Evolutionary conservation across 2,888 invertebrate genomes (phyloP), one percentile per base, ranked within the genome.

Genomic region (Perdita meconis): DNA sequence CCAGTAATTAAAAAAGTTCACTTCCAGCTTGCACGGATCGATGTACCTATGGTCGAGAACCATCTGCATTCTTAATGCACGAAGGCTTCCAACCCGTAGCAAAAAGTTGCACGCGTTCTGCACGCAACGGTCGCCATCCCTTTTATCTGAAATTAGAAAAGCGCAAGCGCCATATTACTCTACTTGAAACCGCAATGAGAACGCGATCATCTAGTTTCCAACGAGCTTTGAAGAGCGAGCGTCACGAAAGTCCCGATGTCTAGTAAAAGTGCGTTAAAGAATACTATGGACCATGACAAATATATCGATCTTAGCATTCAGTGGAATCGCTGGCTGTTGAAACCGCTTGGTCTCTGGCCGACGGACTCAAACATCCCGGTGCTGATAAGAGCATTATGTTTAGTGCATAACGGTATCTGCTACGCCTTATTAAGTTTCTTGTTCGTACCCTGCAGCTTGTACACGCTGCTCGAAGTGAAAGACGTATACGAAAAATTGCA

Each of bases 281-380:
- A 2, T 4, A n/a, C n/a, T n/a, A 57, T n/a, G n/a, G n/a, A n/a
- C n/a, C n/a, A 36, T 8, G 13, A 44, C 1, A 24, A 6, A 1
- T 8, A 67, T 4, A 1, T 64, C 44, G 72, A 68, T 0, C 85
- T 88, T 26, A 89, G 89, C 34, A 78, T 88, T 1, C 77, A 83
- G 12, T 61, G 87, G 73, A 89, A 84, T 30, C 88, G 88, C 2
- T 89, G 87, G 84, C 79, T 89, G 12, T 40, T 90, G 1, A 84
- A 81, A 10, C 77, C 86, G 0, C 69, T 90, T n/a, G 90, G 90
- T 1, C 79, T 79, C 16, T 90, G 90, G 89, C 89, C 90, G 0
- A 2, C 2, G 1, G 30, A 50, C 0, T 0, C 12, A 0, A 10
- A 69, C 0, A n/a, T 34, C 0, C 65, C 76, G 0, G 2, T 3